Conservation (phyloP, 1,140 invertebrate species). For the Cataglyphis hispanica region DNA sequence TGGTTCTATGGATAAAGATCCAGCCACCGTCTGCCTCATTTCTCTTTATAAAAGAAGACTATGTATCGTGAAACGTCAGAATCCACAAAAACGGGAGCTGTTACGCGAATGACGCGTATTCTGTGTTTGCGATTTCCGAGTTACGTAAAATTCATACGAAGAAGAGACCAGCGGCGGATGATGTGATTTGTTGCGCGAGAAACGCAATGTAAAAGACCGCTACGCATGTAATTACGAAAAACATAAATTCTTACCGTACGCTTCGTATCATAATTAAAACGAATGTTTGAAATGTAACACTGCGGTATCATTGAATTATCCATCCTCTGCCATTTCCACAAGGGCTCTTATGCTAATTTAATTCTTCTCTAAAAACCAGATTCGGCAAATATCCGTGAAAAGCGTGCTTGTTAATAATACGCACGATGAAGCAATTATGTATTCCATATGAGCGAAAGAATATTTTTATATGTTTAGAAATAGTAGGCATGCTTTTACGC, state of each 20-base stretch:
- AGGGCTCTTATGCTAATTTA: constrained; percentile 64
- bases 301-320: constrained; percentile 60
- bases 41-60: constrained; percentile 53
- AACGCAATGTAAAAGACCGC: constrained; percentile 60
- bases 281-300: constrained; percentile 64
- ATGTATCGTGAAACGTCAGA: constrained; percentile 60
- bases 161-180: constrained; percentile 58
- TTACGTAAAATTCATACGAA: constrained; percentile 63
- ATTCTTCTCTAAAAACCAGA: constrained; percentile 57
- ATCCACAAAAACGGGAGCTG: constrained; percentile 58
- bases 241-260: constrained; percentile 64
- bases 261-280: constrained; percentile 64
- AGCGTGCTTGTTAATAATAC: constrained; percentile 55
- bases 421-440: constrained; percentile 48
- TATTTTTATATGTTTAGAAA: constrained; percentile 39
- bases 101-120: constrained; percentile 57
- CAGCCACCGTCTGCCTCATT: constrained; percentile 31
- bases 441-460: constrained; percentile 52
- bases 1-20: constrained; percentile 60
- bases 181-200: constrained; percentile 63
- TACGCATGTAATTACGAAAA: constrained; percentile 64
- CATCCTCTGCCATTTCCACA: constrained; percentile 48
- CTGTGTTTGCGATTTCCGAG: constrained; percentile 60
- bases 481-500: background rate
- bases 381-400: constrained; percentile 53